A percentile compares a stretch with the other conserved stretches of the same genome.
These are phyloP conservation scores for Cassiopea andromeda DNA, from an alignment of 30 jellyfish, hydroid and myxozoan species.

Conservation along the genomic window DNA sequence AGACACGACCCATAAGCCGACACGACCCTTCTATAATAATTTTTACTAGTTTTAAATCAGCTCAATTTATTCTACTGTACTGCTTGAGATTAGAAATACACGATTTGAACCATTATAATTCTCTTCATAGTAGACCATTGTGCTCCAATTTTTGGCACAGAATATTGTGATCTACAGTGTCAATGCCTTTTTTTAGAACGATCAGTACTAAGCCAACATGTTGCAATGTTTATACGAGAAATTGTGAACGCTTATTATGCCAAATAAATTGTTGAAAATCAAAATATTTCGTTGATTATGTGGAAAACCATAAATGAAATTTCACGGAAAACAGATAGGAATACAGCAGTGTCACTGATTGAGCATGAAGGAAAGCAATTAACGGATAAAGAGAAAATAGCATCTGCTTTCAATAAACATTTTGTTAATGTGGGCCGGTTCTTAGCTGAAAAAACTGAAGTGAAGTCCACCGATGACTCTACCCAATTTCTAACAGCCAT, in stretches of 20 bases:
- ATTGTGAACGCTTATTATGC: conserved; percentile 14
- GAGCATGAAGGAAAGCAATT: not conserved
- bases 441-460: conserved; percentile 22
- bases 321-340: not conserved
- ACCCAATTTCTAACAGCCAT: no score
- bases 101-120: no score
- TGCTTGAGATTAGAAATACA: no score
- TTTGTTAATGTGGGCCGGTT: no score
- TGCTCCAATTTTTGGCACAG: no score
- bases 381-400: conserved; percentile 5
- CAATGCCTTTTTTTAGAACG: no score
- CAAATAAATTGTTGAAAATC: conserved; percentile 5
- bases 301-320: not conserved
- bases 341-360: not conserved
- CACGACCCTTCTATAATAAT: no score
- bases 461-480: conserved; percentile 24
- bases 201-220: conserved; percentile 1
- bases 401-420: not conserved
- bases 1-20: no score
- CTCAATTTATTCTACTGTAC: no score
- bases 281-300: conserved; percentile 1
- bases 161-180: no score
- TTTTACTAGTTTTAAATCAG: no score
- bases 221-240: conserved; percentile 20
- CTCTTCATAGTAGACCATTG: no score